Evolutionary conservation across 1,140 invertebrate genomes (phyloP).

Genomic region (Meloidogyne exigua): DNA sequence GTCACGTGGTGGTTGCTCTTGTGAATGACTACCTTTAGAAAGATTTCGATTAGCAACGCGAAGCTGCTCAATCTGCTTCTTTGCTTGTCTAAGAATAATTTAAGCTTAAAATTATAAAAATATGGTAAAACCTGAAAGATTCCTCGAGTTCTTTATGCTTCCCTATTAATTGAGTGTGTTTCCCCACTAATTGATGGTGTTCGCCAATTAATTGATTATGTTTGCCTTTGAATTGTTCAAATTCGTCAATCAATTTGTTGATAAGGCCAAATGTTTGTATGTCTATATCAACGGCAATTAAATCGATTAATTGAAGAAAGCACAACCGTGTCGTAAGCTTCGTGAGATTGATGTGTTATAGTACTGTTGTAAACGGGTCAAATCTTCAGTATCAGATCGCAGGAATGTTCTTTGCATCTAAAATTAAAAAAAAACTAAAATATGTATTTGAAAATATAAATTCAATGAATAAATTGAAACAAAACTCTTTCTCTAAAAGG

Average conservation of each 20-base stretch:
- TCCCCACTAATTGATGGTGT: neutral
- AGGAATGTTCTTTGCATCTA: conserved; percentile 30
- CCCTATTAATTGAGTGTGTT: neutral
- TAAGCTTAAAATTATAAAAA: neutral
- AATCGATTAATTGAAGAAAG: neutral
- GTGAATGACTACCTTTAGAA: too few species aligned
- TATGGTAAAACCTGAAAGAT: neutral
- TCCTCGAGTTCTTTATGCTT: neutral
- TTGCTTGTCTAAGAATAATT: neutral
- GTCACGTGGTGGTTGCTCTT: neutral
- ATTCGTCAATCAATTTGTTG: conserved; percentile 8
- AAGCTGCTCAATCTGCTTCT: neutral
- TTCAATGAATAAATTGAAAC: neutral
- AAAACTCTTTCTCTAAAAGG: too few species aligned
- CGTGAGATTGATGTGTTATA: neutral
- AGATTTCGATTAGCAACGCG: neutral
- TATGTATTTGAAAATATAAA: neutral
- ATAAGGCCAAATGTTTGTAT: neutral
- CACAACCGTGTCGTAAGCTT: conserved; percentile 13
- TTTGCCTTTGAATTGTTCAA: neutral
- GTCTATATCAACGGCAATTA: conserved; percentile 9
- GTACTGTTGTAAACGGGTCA: neutral
- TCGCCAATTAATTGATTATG: neutral
- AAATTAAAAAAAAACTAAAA: neutral
- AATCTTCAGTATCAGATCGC: neutral